Percentiles rank a stretch among this genome's conserved stretches.
phyloP scores from a whole-genome alignment of 2,113 vertebrate species.

The Bombycilla garrulus region DNA sequence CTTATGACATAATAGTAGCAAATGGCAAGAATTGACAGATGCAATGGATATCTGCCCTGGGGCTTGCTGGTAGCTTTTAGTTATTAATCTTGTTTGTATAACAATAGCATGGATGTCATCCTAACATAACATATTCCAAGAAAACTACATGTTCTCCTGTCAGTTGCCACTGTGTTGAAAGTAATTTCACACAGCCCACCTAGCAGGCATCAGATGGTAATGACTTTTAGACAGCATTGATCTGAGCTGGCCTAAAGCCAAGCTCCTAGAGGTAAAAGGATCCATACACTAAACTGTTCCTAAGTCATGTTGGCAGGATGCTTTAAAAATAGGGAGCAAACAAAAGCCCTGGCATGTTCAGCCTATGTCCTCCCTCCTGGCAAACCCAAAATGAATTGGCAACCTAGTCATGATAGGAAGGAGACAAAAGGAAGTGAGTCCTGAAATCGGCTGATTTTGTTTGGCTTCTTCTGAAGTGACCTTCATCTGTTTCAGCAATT shows the following conservation, averaged over 20 bases:
- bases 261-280: background rate
- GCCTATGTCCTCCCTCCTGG: background rate
- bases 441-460: constrained; percentile 17
- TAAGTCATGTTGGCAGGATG: background rate
- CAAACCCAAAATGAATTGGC: background rate
- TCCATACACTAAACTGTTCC: background rate
- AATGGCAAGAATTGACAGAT: constrained; percentile 23
- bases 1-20: background rate
- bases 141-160: constrained; percentile 31
- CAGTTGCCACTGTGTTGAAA: constrained; percentile 14
- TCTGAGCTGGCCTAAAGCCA: constrained; percentile 26
- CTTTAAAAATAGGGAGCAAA: constrained; percentile 10
- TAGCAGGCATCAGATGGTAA: constrained; percentile 25
- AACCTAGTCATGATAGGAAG: background rate
- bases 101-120: constrained; percentile 18
- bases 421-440: background rate
- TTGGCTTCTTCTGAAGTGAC: background rate
- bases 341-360: background rate
- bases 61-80: constrained; percentile 18
- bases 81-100: constrained; percentile 54
- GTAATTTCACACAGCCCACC: constrained; percentile 28
- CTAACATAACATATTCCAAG: constrained; percentile 25
- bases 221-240: constrained; percentile 42
- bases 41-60: background rate
- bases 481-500: background rate